phyloP scores from a whole-genome alignment of 1,140 invertebrate species.

The Antheraea mylitta region DNA sequence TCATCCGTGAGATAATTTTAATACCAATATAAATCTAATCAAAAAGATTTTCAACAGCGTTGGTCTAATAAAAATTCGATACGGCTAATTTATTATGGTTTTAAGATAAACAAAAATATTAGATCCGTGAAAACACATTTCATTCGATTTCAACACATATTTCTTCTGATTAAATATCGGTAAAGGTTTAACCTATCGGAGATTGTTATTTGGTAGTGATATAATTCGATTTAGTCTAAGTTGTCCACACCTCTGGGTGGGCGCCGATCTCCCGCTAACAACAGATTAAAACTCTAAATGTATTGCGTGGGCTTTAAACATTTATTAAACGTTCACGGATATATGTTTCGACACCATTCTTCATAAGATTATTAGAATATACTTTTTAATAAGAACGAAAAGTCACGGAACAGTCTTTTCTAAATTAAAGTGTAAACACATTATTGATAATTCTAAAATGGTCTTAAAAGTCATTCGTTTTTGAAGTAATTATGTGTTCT shows the following conservation, averaged over 20 bases:
- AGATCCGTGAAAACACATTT: not conserved
- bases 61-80: conserved; percentile 32
- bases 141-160: conserved; percentile 27
- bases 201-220: conserved; percentile 31
- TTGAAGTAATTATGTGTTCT: not conserved
- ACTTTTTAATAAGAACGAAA: not conserved
- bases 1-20: conserved; percentile 19
- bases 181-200: conserved; percentile 12
- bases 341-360: conserved; percentile 58
- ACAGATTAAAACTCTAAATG: conserved; percentile 55
- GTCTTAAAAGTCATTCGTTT: too few relatives aligned
- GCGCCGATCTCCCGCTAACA: conserved; percentile 62
- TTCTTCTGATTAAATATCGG: conserved; percentile 13
- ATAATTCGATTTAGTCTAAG: conserved; percentile 63
- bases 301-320: conserved; percentile 58
- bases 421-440: not conserved
- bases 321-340: conserved; percentile 59
- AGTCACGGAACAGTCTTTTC: not conserved
- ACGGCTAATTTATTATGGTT: conserved; percentile 27
- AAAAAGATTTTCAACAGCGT: conserved; percentile 38
- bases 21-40: conserved; percentile 29
- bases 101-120: not conserved
- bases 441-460: not conserved
- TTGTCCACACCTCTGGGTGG: conserved; percentile 73
- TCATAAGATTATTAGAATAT: conserved; percentile 36